These are phyloP conservation scores for Exocentrus adspersus DNA, from an alignment of 2,888 invertebrate species.

Conservation along the genomic window DNA sequence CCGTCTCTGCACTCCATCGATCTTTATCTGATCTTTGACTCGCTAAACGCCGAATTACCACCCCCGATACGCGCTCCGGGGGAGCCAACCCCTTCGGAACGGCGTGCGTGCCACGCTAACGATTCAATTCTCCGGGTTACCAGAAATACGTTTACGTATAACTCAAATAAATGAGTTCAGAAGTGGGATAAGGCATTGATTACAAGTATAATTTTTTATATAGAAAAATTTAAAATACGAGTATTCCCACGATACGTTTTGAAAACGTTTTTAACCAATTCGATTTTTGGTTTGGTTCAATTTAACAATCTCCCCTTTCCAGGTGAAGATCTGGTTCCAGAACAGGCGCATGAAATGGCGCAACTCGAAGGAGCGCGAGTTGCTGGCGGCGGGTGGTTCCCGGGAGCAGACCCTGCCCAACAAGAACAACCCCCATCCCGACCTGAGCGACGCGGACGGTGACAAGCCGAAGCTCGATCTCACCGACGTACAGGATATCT, in stretches of 20 bases:
- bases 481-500: conserved; percentile 69
- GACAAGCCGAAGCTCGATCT: conserved; percentile 77
- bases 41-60: conserved; percentile 45
- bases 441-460: conserved; percentile 88
- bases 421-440: conserved; percentile 96
- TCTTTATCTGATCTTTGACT: conserved; percentile 52
- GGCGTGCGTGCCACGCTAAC: conserved; percentile 25
- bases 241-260: too few relatives aligned
- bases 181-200: too few relatives aligned
- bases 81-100: conserved; percentile 29
- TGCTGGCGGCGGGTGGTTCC: conserved; percentile 92
- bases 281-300: too few relatives aligned
- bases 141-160: neutral
- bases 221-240: too few relatives aligned
- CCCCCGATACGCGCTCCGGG: conserved; percentile 24
- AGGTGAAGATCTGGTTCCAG: conserved; percentile 95
- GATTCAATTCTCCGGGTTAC: conserved; percentile 20
- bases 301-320: conserved; percentile 34
- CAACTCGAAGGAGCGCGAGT: conserved; percentile 95
- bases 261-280: too few relatives aligned
- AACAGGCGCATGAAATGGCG: conserved; percentile 99
- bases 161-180: too few relatives aligned
- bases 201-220: too few relatives aligned
- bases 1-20: conserved; percentile 57
- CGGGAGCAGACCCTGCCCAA: conserved; percentile 95